Percentiles rank a stretch among this genome's conserved stretches.
Evolutionary conservation across 2,113 vertebrate genomes (phyloP).

Genomic region (Oncorhynchus gorbuscha): DNA sequence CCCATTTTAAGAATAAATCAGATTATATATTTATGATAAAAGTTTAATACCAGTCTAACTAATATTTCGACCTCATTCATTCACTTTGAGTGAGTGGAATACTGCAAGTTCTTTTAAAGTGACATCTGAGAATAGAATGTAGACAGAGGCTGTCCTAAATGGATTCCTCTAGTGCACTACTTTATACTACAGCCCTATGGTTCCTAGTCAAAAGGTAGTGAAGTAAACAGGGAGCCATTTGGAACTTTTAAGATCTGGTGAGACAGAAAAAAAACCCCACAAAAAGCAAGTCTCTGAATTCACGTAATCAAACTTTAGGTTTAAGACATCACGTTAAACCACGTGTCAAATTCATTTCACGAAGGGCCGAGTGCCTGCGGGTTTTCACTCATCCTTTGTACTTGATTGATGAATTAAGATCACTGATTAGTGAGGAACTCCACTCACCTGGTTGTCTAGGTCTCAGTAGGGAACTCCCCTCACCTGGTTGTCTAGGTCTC

Average conservation of each 20-base stretch:
- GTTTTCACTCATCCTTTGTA: too few species aligned
- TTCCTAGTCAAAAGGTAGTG: too few species aligned
- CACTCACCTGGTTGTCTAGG: too few species aligned
- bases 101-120: not conserved
- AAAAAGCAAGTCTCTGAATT: not conserved
- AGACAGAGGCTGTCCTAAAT: not conserved
- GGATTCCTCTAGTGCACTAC: too few species aligned
- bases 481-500: too few species aligned
- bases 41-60: not conserved
- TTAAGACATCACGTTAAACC: not conserved
- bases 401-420: too few species aligned
- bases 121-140: not conserved
- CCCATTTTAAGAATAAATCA: not conserved
- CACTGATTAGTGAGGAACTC: too few species aligned
- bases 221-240: too few species aligned
- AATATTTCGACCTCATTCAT: constrained; percentile 4
- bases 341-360: too few species aligned
- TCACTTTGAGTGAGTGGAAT: not conserved
- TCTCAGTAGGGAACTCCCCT: too few species aligned
- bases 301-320: not conserved
- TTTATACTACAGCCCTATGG: too few species aligned
- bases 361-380: too few species aligned
- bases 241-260: not conserved
- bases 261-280: not conserved
- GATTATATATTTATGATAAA: constrained; percentile 1